Evolutionary conservation across 2,113 vertebrate species (phyloP), one percentile per base, ranked within the genome.

Genomic region (Hoplias malabaricus): DNA sequence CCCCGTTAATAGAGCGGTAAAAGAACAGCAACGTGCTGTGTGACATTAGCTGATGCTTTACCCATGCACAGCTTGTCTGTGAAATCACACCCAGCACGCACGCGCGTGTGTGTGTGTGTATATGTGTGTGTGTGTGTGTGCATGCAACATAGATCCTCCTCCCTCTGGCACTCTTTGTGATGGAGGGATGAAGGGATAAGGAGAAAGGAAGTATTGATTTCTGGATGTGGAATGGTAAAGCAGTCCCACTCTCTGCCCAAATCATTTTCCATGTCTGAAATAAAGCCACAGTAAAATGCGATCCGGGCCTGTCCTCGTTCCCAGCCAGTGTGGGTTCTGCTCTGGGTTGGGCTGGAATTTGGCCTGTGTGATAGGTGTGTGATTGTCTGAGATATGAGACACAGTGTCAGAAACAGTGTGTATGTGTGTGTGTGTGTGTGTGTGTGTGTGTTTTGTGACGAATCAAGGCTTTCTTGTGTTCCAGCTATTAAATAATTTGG

Each of bases 131-230:
- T 75, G 43, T n/a, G 23, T 40, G 53, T 57, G 8, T 34, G 3
- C 14, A 69, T 27, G 23, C 42, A 69, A 29, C 21, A 27, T 8
- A 23, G 16, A 48, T 31, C 53, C 69, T n/a, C 13, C 34, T 36
- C 75, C 50, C 56, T 59, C 33, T 77, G 69, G 34, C 66, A 23
- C 48, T 78, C 36, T 69, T 42, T 40, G 13, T 71, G 57, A 80
- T 65, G 36, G 61, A 76, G 68, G 14, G 56, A 70, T 50, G 65
- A 29, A 67, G 59, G 16, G 46, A 66, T 68, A 66, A 48, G 61
- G 63, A 70, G 57, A 77, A 67, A 73, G 40, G 75, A 68, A 66
- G 78, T 54, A 80, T 77, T 69, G 68, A 74, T 83, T 83, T 80
- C 78, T 69, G 27, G 54, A 40, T 65, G 59, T 73, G 78, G 74